These are phyloP conservation scores for Centropristis striata DNA, from an alignment of 2,113 vertebrate genomes.

Conservation along the genomic window DNA sequence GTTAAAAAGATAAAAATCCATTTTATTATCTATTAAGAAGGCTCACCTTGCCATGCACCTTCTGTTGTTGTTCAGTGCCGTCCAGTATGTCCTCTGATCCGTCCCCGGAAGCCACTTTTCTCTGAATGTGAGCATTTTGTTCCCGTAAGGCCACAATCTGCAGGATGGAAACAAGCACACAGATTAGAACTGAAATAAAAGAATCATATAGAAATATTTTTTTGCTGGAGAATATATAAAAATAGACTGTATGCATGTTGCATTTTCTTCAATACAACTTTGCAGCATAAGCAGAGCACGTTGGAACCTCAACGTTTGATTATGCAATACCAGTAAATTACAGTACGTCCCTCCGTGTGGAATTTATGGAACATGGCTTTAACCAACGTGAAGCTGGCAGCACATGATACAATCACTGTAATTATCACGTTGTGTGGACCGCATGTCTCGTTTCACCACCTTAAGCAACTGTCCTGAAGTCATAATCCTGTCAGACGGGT, in stretches of 20 bases:
- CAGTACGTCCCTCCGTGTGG: slow-evolving; percentile 14
- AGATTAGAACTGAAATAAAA: background rate
- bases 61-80: slow-evolving; percentile 91
- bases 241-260: background rate
- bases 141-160: slow-evolving; percentile 98
- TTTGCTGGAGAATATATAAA: background rate
- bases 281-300: background rate
- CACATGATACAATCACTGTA: slow-evolving; percentile 44
- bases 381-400: slow-evolving; percentile 8
- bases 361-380: slow-evolving; percentile 27
- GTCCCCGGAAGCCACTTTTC: slow-evolving; percentile 95
- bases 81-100: slow-evolving; percentile 93
- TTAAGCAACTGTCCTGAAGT: slow-evolving; percentile 29
- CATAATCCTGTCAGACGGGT: slow-evolving; percentile 45
- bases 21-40: background rate
- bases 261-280: background rate
- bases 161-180: slow-evolving; percentile 54
- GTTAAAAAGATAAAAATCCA: background rate
- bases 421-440: slow-evolving; percentile 50
- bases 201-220: background rate
- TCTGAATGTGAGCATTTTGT: slow-evolving; percentile 98
- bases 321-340: slow-evolving; percentile 29
- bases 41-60: slow-evolving; percentile 93
- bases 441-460: slow-evolving; percentile 26
- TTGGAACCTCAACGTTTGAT: slow-evolving; percentile 5